Percentiles rank a stretch among this genome's conserved stretches.
phyloP scores from a whole-genome alignment of 2,113 vertebrate species.

The Phalacrocorax brasilianus region DNA sequence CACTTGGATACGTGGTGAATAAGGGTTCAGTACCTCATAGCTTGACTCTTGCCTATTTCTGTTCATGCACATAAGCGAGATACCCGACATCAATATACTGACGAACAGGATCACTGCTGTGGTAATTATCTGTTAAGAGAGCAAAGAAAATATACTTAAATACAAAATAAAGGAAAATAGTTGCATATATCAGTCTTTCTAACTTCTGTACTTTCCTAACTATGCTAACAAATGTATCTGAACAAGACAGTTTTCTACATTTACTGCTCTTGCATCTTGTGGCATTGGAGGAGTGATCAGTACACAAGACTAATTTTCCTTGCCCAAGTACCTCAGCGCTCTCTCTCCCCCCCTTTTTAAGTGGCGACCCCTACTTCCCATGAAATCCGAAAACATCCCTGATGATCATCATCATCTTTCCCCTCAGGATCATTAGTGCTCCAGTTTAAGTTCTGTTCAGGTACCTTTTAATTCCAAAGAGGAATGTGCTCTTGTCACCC shows the following conservation, averaged over 20 bases:
- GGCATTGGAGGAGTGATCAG: not conserved
- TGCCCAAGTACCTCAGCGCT: not conserved
- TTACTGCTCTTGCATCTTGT: not conserved
- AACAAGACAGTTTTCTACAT: not conserved
- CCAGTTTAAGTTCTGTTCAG: not conserved
- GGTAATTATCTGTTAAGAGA: conserved; percentile 82
- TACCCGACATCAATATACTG: conserved; percentile 83
- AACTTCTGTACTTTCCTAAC: not conserved
- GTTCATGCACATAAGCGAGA: conserved; percentile 88
- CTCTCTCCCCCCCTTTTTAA: no score
- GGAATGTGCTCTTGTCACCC: not conserved
- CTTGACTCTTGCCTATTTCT: conserved; percentile 77
- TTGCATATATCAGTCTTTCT: not conserved
- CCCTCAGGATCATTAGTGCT: not conserved
- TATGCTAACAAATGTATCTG: not conserved
- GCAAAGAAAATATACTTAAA: not conserved
- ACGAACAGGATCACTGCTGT: conserved; percentile 81
- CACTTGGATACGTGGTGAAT: conserved; percentile 57
- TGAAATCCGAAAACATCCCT: not conserved
- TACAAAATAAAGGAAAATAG: not conserved
- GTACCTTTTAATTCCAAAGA: not conserved
- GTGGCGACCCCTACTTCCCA: not conserved
- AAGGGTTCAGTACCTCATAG: conserved; percentile 75
- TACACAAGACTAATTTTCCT: not conserved
- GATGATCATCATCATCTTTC: not conserved